phyloP scores from a whole-genome alignment of 2,113 vertebrate species.

The Eurystomus gularis region DNA sequence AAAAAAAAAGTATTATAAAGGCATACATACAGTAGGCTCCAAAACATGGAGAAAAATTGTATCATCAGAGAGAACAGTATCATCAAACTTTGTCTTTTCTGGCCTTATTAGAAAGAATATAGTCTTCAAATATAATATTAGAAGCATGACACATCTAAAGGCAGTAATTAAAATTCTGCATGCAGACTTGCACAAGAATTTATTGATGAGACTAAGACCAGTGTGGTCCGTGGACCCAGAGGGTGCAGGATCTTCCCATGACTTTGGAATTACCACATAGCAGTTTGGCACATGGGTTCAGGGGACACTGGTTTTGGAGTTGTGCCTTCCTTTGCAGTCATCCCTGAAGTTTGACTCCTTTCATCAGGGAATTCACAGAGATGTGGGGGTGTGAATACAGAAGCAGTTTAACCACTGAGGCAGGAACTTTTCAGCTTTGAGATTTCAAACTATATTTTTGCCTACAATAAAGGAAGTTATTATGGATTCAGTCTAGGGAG shows the following conservation, averaged over 20 bases:
- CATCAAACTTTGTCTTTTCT: background rate
- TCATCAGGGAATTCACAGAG: background rate
- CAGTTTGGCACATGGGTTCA: background rate
- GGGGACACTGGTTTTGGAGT: background rate
- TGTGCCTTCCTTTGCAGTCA: background rate
- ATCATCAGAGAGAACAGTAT: background rate
- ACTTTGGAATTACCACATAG: background rate
- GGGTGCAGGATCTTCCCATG: background rate
- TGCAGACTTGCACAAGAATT: background rate
- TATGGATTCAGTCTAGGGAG: background rate
- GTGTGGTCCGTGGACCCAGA: background rate
- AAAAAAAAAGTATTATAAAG: background rate
- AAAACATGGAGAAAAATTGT: background rate
- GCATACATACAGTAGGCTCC: background rate
- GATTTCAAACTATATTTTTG: background rate
- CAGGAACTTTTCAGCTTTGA: background rate
- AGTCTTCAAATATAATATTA: background rate
- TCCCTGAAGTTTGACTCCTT: background rate
- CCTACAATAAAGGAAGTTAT: background rate
- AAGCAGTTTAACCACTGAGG: background rate
- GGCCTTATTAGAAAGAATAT: background rate
- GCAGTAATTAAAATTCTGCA: background rate
- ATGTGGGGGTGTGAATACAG: background rate
- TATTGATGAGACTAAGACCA: background rate
- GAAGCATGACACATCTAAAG: background rate